phyloP scores from a whole-genome alignment of 2,113 vertebrate genomes.

The Theristicus caerulescens region DNA sequence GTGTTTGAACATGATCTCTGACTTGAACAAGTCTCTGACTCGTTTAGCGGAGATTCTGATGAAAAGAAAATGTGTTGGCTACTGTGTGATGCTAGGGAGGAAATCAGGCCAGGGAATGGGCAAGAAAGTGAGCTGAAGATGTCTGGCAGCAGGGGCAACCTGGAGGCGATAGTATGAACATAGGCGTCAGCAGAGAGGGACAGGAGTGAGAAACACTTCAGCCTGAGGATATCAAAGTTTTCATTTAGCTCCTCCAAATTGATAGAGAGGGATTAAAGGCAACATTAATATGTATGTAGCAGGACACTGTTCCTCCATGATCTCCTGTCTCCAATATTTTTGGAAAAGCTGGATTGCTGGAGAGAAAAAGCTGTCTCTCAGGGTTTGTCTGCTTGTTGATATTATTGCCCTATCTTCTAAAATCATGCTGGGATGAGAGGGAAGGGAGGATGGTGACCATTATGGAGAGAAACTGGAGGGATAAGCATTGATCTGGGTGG shows the following conservation, averaged over 20 bases:
- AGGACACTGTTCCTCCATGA: not conserved
- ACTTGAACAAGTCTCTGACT: not conserved
- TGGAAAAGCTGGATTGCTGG: not conserved
- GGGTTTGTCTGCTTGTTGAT: not conserved
- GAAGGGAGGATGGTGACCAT: not conserved
- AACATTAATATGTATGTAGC: not conserved
- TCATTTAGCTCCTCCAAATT: not conserved
- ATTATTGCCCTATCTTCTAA: fast-evolving
- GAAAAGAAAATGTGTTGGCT: not conserved
- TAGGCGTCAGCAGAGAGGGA: not conserved
- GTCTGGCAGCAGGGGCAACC: not conserved
- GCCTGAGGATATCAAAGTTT: not conserved
- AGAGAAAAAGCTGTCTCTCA: not conserved
- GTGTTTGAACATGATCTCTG: not conserved
- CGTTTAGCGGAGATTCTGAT: not conserved
- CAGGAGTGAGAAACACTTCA: not conserved
- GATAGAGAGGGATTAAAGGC: not conserved
- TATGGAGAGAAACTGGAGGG: not conserved
- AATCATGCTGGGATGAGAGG: not conserved
- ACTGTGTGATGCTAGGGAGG: not conserved
- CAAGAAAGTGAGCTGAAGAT: not conserved
- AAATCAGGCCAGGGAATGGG: not conserved
- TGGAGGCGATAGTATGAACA: not conserved
- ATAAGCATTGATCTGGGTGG: not conserved
- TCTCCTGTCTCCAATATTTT: not conserved